These are phyloP conservation scores for Apodemus agrarius DNA, from an alignment of 2,797 vertebrate species.

Conservation along the genomic window DNA sequence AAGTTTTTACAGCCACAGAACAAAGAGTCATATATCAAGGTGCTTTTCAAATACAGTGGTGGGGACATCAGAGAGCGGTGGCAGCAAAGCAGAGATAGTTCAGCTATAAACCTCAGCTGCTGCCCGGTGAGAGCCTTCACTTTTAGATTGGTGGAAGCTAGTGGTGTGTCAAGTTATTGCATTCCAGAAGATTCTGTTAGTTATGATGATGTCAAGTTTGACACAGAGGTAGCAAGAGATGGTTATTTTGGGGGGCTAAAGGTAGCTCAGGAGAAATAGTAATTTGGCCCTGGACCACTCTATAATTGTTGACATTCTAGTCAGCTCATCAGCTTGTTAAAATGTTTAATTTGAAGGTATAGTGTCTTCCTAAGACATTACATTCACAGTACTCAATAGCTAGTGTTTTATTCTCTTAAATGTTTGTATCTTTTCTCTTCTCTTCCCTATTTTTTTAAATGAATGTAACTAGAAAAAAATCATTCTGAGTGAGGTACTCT, in stretches of 20 bases:
- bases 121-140: not conserved
- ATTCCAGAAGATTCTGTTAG: not conserved
- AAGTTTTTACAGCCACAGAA: not conserved
- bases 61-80: not conserved
- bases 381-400: not conserved
- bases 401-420: not conserved
- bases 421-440: not conserved
- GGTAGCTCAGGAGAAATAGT: not conserved
- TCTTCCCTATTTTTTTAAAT: not conserved
- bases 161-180: not conserved
- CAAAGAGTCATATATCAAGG: not conserved
- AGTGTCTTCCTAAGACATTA: not conserved
- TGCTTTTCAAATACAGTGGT: not conserved
- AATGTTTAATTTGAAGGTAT: not conserved
- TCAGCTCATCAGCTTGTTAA: not conserved
- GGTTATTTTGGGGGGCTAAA: not conserved
- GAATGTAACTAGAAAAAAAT: not conserved
- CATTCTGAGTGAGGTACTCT: not conserved
- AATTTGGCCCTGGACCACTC: not conserved
- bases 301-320: not conserved
- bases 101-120: not conserved
- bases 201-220: not conserved
- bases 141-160: not conserved
- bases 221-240: not conserved
- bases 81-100: not conserved